Base-by-base conservation (phyloP, 2,888 invertebrate species). In the Drymonia ruficornis region DNA sequence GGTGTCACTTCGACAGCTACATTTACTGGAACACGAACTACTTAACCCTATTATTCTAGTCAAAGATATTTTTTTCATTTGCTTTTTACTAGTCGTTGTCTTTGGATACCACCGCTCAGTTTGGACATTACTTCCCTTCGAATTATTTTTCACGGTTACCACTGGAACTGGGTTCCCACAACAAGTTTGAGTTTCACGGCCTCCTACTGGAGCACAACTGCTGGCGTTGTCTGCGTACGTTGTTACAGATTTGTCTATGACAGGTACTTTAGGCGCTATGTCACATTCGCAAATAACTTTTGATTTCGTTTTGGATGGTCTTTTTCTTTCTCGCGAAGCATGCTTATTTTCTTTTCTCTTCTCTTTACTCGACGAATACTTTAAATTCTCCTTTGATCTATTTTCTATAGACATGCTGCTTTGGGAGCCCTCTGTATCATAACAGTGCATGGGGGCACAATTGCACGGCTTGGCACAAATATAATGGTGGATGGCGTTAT, bases 191-290 rank as follows among this genome's bases (percentile, higher is more conserved):
- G 76, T 80, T 53, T 73, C 58, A 8, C 61, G 59, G 23, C 72
- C 71, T 28, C 50, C 45, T 16, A 63, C 65, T 2, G 60, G 58
- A 11, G 36, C 23, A 51, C 71, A 65, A 44, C 67, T 66, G 16
- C 61, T 67, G 2, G 67, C 71, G 63, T 75, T 67, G 34, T 84
- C 83, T 1, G 65, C 53, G 48, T 61, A 80, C 0, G 86, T 86
- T 2, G 75, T 66, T 13, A 80, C 64, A 9, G 65, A 60, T 68
- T 84, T 85, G 48, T 86, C 75, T 12, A 55, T 56, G 40, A 56
- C 67, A n/a, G 19, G 42, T 13, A 55, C 53, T 49, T 47, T 40
- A 13, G 44, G 29, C 12, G 44, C 43, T 50, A 63, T 52, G 34
- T 59, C 61, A 59, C 76, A 74, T 50, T 57, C 53, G 45, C 74